Evolutionary conservation across 1,140 invertebrate genomes (phyloP), one percentile per base, ranked within the genome.

Genomic region (Sycophila sp.): DNA sequence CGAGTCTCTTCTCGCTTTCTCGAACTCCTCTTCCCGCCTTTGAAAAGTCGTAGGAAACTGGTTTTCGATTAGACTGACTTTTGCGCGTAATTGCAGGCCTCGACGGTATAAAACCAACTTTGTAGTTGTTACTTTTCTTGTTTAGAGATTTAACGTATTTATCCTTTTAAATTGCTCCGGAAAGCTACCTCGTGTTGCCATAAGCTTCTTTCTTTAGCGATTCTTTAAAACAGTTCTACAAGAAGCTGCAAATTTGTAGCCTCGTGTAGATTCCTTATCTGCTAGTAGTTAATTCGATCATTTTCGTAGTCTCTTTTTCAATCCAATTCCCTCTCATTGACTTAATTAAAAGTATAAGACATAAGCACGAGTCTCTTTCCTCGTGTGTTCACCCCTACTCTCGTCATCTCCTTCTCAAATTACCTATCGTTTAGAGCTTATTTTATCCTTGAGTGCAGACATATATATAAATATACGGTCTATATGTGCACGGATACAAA

Each of bases 361-460:
- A n/a, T n/a, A n/a, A n/a, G n/a, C n/a, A n/a, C n/a, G n/a, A n/a
- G n/a, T n/a, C n/a, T n/a, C n/a, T n/a, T n/a, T n/a, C n/a, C n/a
- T n/a, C n/a, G n/a, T n/a, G n/a, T n/a, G n/a, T n/a, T n/a, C n/a
- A n/a, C 38, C 38, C 38, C 38, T 15, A 13, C n/a, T 15, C 42
- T 19, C 8, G 19, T 55, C 15, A 30, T 60, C 42, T 59, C 22
- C 71, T 73, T 76, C 78, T 81, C 78, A 82, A 84, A 84, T 85
- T 84, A 82, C 81, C 81, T 78, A 75, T 81, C 82, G 78, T 83
- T 85, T 85, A 84, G 78, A 83, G 81, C 82, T 84, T 81, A 79
- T 84, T 81, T 83, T 84, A 78, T 77, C 74, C 75, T 62, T 56
- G 74, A 75, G 59, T 78, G 77, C 76, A 80, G 79, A 81, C 78